phyloP scores from a whole-genome alignment of 2,113 vertebrate genomes.

The Neodontobutis hainanensis region DNA sequence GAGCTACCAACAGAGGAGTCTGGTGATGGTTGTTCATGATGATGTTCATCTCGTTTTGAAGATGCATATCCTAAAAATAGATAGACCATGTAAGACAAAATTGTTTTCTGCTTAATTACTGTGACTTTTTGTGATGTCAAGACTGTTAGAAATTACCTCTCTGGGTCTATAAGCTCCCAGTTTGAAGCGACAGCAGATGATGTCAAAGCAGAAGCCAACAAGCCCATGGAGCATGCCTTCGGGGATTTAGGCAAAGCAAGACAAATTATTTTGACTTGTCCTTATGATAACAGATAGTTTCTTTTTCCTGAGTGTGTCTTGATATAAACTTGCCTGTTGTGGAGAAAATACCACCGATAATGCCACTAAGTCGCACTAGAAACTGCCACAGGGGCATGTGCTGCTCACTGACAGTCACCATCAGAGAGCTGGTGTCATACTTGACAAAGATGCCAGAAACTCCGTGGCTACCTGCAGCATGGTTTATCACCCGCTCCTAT shows the following conservation, averaged over 20 bases:
- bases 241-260: conserved; percentile 25
- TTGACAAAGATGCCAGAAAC: conserved; percentile 98
- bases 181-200: conserved; percentile 91
- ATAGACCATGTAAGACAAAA: neutral
- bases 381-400: conserved; percentile 98
- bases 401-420: conserved; percentile 95
- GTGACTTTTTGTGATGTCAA: neutral
- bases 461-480: conserved; percentile 93
- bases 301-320: neutral
- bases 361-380: conserved; percentile 93
- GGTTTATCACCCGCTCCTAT: conserved; percentile 94
- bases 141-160: conserved; percentile 72
- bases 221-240: conserved; percentile 92
- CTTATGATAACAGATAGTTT: neutral
- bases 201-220: conserved; percentile 88
- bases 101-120: neutral
- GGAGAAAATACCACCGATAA: conserved; percentile 95
- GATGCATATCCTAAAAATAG: conserved; percentile 40
- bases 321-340: conserved; percentile 85
- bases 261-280: neutral
- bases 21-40: conserved; percentile 62
- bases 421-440: conserved; percentile 95
- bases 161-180: conserved; percentile 80
- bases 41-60: conserved; percentile 62
- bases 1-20: conserved; percentile 36